phyloP scores from a whole-genome alignment of 2,113 vertebrate species.

The Piprites chloris region DNA sequence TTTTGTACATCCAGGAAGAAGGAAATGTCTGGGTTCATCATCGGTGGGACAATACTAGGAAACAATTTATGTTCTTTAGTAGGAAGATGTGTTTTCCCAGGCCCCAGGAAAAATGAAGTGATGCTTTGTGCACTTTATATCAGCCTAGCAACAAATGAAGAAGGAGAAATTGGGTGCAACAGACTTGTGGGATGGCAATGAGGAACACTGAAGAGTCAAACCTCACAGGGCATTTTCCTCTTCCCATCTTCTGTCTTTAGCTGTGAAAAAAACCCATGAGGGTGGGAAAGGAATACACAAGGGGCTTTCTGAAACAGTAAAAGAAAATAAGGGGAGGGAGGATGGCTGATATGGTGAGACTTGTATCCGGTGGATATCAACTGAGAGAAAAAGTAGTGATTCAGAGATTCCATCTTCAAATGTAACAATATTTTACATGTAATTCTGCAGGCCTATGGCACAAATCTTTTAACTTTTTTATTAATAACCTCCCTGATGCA shows the following conservation, averaged over 20 bases:
- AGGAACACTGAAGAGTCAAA: neutral
- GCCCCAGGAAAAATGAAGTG: neutral
- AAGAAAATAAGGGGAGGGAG: neutral
- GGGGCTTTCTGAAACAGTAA: neutral
- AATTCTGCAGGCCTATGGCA: neutral
- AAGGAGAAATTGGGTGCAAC: neutral
- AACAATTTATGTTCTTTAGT: neutral
- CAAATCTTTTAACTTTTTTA: neutral
- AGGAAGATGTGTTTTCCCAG: neutral
- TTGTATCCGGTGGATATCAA: neutral
- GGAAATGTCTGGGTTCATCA: slow-evolving; percentile 20
- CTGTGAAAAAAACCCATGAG: neutral
- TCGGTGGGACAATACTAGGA: slow-evolving; percentile 33
- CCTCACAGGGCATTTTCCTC: neutral
- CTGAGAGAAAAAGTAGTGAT: neutral
- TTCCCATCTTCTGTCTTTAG: neutral
- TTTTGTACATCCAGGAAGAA: slow-evolving; percentile 16
- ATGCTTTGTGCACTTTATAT: neutral
- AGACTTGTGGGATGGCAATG: neutral
- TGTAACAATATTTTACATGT: neutral
- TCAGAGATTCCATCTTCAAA: neutral
- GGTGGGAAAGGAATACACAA: neutral
- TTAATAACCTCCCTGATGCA: neutral
- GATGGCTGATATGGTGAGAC: neutral
- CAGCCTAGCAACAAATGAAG: neutral